Evolutionary conservation across 2,113 vertebrate genomes (phyloP).

Genomic region (Pionites leucogaster): DNA sequence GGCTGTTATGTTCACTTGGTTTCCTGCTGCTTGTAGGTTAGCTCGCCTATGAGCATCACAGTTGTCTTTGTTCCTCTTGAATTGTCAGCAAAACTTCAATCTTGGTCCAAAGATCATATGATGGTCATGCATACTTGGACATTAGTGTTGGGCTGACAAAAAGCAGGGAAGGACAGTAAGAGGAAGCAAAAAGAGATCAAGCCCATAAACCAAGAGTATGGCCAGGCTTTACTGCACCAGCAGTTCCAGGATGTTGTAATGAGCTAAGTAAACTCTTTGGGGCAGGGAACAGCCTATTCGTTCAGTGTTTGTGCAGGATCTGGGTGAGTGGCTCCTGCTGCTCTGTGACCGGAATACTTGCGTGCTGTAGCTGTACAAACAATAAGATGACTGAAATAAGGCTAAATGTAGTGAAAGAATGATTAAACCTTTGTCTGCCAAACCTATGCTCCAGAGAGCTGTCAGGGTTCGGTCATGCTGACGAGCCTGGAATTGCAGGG

Average conservation of each 20-base stretch:
- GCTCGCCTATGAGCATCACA: background rate
- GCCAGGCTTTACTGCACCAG: background rate
- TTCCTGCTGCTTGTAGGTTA: background rate
- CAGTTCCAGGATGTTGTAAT: background rate
- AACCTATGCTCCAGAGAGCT: background rate
- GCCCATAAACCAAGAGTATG: background rate
- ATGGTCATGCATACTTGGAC: fast-evolving
- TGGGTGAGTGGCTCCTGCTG: background rate
- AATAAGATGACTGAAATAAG: background rate
- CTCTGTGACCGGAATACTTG: background rate
- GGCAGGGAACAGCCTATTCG: background rate
- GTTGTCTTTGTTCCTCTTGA: background rate
- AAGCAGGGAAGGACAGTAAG: background rate
- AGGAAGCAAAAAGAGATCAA: background rate
- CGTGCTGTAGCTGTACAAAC: background rate
- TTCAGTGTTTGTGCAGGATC: background rate
- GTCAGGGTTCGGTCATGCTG: background rate
- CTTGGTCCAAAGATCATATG: fast-evolving
- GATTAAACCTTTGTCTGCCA: background rate
- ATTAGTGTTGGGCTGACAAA: background rate
- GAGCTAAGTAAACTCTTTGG: background rate
- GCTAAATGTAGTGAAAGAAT: background rate
- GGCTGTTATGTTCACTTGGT: background rate
- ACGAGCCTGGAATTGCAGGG: background rate
- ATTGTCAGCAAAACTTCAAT: background rate